Percentiles rank a stretch among this genome's conserved stretches.
These are phyloP conservation scores for Calameuta pallipes DNA, from an alignment of 2,888 invertebrate genomes.

Conservation along the genomic window DNA sequence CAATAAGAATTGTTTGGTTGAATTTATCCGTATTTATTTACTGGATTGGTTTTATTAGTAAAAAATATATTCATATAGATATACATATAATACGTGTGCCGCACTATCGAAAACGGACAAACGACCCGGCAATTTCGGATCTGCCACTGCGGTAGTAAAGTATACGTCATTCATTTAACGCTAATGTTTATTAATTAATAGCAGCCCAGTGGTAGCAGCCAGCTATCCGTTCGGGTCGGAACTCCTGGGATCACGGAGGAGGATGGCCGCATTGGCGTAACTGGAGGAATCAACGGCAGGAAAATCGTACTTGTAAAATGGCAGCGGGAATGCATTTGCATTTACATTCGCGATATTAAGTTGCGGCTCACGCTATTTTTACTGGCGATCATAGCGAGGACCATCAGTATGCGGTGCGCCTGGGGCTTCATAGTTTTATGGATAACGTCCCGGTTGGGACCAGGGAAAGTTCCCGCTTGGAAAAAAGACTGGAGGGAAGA, in stretches of 20 bases:
- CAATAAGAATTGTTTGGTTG: not conserved
- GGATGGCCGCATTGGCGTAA: not conserved
- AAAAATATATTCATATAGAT: not conserved
- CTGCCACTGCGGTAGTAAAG: conserved; percentile 1
- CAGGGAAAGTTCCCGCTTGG: not conserved
- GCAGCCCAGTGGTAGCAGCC: not conserved
- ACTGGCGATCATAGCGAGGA: not conserved
- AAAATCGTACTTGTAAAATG: not conserved
- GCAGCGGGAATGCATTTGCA: conserved; percentile 4
- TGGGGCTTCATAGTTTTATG: not conserved
- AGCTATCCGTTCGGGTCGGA: not conserved
- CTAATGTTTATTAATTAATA: conserved; percentile 5
- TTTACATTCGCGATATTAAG: conserved; percentile 2
- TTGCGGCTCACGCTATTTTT: not conserved
- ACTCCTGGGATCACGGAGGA: conserved; percentile 6
- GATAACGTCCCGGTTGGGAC: not conserved
- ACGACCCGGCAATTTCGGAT: not conserved
- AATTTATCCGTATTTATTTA: not conserved
- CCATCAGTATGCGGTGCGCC: not conserved
- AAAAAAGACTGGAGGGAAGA: not conserved
- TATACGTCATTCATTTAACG: not conserved
- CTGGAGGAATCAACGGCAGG: not conserved
- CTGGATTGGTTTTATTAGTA: not conserved
- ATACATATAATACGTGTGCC: too few relatives aligned
- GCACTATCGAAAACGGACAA: not conserved